Conservation (phyloP, 2,888 invertebrate genomes). For the Morinoia aosen region DNA sequence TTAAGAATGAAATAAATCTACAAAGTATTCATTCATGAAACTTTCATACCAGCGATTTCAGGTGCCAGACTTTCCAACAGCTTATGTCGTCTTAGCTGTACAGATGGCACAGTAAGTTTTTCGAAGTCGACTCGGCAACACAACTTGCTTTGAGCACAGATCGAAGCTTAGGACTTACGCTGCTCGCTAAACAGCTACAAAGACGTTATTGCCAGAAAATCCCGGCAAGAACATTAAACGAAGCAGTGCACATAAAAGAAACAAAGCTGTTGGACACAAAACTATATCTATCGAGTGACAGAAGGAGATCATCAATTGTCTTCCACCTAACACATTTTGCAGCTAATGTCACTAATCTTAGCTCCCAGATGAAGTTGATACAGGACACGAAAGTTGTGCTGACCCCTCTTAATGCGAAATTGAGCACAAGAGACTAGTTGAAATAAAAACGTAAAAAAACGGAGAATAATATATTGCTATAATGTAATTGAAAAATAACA, state of each 20-base stretch:
- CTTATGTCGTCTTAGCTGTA: no score
- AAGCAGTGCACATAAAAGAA: neutral
- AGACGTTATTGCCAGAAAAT: no score
- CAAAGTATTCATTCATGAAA: neutral
- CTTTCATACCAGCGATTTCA: neutral
- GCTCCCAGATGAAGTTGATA: neutral
- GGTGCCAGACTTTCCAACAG: neutral
- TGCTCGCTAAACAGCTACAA: no score
- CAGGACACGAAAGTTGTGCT: neutral
- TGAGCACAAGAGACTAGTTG: neutral
- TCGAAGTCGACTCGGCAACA: no score
- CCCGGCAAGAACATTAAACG: neutral
- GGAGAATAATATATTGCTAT: neutral
- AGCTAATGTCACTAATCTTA: neutral
- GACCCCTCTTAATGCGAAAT: neutral
- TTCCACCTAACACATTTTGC: neutral
- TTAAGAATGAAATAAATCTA: neutral
- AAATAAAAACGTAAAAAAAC: neutral
- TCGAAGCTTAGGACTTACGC: no score
- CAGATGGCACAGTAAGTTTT: no score
- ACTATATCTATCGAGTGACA: neutral
- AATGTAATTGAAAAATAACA: neutral
- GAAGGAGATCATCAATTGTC: neutral
- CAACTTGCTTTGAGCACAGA: no score
- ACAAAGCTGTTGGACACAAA: neutral